Evolutionary conservation across 2,113 vertebrate species (phyloP).

Genomic region (Opisthocomus hoazin): DNA sequence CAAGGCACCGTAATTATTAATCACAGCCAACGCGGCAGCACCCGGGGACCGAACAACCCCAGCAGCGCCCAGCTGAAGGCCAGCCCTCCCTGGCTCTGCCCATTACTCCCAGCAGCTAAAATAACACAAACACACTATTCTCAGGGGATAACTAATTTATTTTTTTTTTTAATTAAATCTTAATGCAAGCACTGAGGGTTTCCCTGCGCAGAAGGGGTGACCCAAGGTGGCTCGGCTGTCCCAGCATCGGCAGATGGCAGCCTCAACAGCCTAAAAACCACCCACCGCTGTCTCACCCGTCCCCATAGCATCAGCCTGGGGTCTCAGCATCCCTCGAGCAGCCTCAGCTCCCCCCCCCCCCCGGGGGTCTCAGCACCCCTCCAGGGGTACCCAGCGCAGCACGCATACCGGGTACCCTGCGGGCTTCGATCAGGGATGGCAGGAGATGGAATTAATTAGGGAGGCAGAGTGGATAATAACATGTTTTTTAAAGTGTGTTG

Average conservation of each 20-base stretch:
- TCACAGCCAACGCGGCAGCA: not conserved
- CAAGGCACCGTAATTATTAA: not conserved
- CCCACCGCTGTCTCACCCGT: not conserved
- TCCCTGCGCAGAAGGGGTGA: not conserved
- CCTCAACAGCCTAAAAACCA: not conserved
- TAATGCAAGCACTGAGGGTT: not conserved
- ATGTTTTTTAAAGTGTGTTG: slow-evolving; percentile 12
- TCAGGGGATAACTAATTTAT: not conserved
- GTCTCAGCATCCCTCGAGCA: too few species aligned
- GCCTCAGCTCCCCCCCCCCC: not conserved
- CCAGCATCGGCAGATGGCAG: not conserved
- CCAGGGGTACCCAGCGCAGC: not conserved
- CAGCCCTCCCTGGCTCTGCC: not conserved
- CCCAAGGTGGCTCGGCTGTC: not conserved
- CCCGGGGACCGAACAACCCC: not conserved
- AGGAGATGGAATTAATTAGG: slow-evolving; percentile 37
- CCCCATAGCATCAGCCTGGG: accelerated
- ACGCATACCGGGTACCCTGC: not conserved
- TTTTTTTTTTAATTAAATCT: not conserved
- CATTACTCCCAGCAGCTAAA: not conserved
- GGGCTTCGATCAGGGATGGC: not conserved
- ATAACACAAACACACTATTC: not conserved
- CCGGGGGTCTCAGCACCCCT: too few species aligned
- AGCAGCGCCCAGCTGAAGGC: not conserved
- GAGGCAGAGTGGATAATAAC: slow-evolving; percentile 48